Base-by-base conservation (phyloP, 2,888 invertebrate species). In the Antitype chi region DNA sequence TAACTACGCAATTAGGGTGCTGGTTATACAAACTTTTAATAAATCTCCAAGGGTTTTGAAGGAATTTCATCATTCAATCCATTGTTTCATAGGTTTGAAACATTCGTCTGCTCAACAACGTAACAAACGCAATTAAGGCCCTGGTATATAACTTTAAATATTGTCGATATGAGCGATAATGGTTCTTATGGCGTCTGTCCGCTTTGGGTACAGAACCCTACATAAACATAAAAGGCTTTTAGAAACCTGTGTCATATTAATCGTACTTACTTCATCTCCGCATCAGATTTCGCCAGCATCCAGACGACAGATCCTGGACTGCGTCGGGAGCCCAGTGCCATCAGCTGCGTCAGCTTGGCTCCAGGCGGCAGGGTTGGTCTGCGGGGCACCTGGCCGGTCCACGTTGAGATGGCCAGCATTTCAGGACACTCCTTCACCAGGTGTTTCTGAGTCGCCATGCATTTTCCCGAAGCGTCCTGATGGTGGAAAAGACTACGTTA, bases 371-470 rank as follows among this genome's bases (percentile, higher is more conserved):
- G 96, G 59, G 97, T 96, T 0, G 98, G 98, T 82, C 98, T 95
- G 85, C 97, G 97, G 0, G 98, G 98, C 86, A 98, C 98, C 92
- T 98, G 97, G 7, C 98, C 97, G 0, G 98, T 98, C 98, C 98
- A 98, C 87, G 98, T 98, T 2, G 98, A 98, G 80, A 98, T 98
- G 43, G 98, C 98, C 89, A 98, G 95, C 97, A 98, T 97, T 92
- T 98, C 98, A 0, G 98, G 98, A 43, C 98, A 97, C 90, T 98
- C 98, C 92, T 98, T 98, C 82, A 99, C 98, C 82, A 98, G 97
- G 87, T 97, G 94, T 76, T 97, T 97, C 87, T 96, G 96, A 74
- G 96, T 96, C 32, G 97, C 96, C 90, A 96, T 92, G 89, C 96
- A 95, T 89, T 97, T 97, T 1, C 96, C 97, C 43, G 97, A 95